These are phyloP conservation scores for Strigamia crassipes DNA, from an alignment of 2,888 invertebrate species.

Conservation along the genomic window DNA sequence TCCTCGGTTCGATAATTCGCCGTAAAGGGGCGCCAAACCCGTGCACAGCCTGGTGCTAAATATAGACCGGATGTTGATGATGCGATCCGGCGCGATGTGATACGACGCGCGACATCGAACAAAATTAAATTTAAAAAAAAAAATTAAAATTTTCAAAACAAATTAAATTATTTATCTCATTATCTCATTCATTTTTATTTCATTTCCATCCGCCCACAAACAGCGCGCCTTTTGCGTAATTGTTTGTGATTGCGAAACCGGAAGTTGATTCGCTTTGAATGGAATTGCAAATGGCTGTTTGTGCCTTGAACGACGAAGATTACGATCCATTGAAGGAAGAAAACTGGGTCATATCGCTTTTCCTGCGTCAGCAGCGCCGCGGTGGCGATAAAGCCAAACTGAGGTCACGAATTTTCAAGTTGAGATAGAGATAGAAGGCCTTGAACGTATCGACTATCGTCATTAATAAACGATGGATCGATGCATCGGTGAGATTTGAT, in stretches of 20 bases:
- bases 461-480: too few species aligned
- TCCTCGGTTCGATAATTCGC: neutral
- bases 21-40: neutral
- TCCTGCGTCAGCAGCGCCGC: neutral
- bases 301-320: neutral
- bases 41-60: neutral
- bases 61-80: neutral
- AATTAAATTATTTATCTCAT: neutral
- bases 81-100: neutral
- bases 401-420: slow-evolving; percentile 27
- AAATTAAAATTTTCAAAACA: neutral
- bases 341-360: neutral
- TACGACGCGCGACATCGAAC: too few species aligned
- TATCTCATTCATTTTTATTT: too few species aligned
- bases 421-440: neutral
- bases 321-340: neutral
- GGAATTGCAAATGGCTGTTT: neutral
- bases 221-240: neutral
- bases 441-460: neutral
- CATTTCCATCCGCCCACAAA: too few species aligned
- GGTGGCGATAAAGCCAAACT: neutral
- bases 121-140: neutral
- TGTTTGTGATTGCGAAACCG: neutral
- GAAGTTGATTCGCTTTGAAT: neutral
- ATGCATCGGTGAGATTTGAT: neutral